Conservation (phyloP, 2,113 vertebrate species). For the Chiloscyllium plagiosum region DNA sequence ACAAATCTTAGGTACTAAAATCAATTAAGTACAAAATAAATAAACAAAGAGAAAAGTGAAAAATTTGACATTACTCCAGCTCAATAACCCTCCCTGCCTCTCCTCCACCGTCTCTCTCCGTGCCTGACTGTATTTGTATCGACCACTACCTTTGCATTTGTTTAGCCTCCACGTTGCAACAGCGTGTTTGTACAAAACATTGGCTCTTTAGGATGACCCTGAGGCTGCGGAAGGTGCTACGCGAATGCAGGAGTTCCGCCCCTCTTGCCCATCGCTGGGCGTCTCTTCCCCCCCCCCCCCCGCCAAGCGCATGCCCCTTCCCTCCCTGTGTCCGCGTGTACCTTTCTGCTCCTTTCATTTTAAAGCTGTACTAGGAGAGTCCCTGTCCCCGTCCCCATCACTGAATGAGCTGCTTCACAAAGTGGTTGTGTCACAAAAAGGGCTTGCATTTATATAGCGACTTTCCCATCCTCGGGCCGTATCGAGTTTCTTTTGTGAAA, state of each 20-base stretch:
- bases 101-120: neutral
- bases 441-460: no score
- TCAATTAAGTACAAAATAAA: no score
- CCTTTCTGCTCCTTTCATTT: neutral
- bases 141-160: neutral
- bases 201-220: no score
- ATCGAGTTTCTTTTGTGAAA: no score
- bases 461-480: neutral
- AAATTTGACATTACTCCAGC: no score
- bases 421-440: neutral
- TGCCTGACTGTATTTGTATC: neutral
- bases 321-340: neutral
- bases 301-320: neutral
- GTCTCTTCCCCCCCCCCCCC: neutral
- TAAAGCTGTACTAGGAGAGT: neutral
- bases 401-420: neutral
- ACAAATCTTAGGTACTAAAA: no score
- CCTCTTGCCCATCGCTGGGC: neutral
- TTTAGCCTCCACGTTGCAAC: neutral
- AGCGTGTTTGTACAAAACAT: neutral
- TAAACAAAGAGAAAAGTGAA: no score
- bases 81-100: neutral
- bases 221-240: neutral
- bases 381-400: no score
- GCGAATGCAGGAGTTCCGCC: neutral